phyloP scores from a whole-genome alignment of 1,140 invertebrate species.

The Saxidomus purpurata region DNA sequence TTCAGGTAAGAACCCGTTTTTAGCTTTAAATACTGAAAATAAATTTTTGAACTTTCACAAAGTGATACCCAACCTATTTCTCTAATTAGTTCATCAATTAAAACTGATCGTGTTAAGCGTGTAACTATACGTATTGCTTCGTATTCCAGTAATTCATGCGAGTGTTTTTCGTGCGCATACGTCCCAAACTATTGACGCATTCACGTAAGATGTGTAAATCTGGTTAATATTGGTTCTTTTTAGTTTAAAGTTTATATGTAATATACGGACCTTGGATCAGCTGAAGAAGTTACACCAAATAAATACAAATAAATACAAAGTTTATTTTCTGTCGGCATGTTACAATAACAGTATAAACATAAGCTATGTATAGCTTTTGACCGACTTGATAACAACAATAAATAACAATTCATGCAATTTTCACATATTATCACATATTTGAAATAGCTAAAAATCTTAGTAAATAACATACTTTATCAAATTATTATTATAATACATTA shows the following conservation, averaged over 20 bases:
- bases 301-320: too few relatives aligned
- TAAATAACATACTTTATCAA: too few relatives aligned
- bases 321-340: too few relatives aligned
- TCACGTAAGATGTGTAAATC: slow-evolving; percentile 18
- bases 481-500: too few relatives aligned
- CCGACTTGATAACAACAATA: too few relatives aligned
- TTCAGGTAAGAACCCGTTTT: too few relatives aligned
- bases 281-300: too few relatives aligned
- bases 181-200: slow-evolving; percentile 38
- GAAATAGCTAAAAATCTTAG: too few relatives aligned
- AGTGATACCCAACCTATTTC: slow-evolving; percentile 34
- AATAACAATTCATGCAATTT: too few relatives aligned
- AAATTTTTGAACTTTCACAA: not conserved
- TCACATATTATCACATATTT: too few relatives aligned
- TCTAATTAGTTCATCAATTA: slow-evolving; percentile 12
- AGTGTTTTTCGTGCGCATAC: slow-evolving; percentile 34
- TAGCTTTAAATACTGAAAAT: not conserved
- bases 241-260: slow-evolving; percentile 26
- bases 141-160: slow-evolving; percentile 24
- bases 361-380: too few relatives aligned
- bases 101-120: slow-evolving; percentile 12
- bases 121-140: slow-evolving; percentile 37
- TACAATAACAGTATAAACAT: too few relatives aligned
- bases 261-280: not conserved
- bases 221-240: not conserved